Percentiles rank a stretch among this genome's conserved stretches.
Conservation (phyloP, 2,888 invertebrate species). For the Ophion ellenae region DNA sequence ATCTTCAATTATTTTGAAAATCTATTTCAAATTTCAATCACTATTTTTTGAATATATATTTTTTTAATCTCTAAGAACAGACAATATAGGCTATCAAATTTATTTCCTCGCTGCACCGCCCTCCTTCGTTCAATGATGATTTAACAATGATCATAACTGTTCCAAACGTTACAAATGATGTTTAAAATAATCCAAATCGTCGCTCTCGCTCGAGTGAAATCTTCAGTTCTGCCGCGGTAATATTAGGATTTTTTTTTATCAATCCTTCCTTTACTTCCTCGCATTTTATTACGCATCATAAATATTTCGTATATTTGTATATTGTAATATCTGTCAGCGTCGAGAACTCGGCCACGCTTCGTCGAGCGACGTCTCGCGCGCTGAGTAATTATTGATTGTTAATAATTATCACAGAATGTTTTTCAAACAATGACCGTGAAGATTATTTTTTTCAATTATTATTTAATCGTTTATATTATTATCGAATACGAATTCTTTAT, state of each 20-base stretch:
- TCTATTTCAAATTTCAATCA: too few relatives aligned
- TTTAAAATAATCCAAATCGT: slow-evolving; percentile 8
- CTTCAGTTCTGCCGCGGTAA: slow-evolving; percentile 14
- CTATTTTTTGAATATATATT: not conserved
- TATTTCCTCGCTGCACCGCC: slow-evolving; percentile 12
- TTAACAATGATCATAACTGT: not conserved
- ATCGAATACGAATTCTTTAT: slow-evolving; percentile 42
- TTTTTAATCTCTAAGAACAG: slow-evolving; percentile 70
- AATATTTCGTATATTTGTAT: slow-evolving; percentile 9
- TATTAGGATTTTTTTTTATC: slow-evolving; percentile 18
- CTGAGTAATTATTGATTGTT: slow-evolving; percentile 82
- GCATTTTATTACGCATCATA: slow-evolving; percentile 19
- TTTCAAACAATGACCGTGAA: slow-evolving; percentile 82
- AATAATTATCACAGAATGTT: slow-evolving; percentile 84
- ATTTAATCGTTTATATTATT: slow-evolving; percentile 24
- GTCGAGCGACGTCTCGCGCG: slow-evolving; percentile 48
- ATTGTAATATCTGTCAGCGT: slow-evolving; percentile 19
- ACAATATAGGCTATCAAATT: slow-evolving; percentile 20
- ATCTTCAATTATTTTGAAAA: not conserved
- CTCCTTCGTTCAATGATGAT: not conserved
- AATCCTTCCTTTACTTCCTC: slow-evolving; percentile 34
- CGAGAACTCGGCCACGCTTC: slow-evolving; percentile 11
- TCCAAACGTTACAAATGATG: not conserved
- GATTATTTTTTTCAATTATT: slow-evolving; percentile 67
- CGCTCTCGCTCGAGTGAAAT: slow-evolving; percentile 22